phyloP scores from a whole-genome alignment of 1,140 invertebrate species.

The Diuraphis noxia region DNA sequence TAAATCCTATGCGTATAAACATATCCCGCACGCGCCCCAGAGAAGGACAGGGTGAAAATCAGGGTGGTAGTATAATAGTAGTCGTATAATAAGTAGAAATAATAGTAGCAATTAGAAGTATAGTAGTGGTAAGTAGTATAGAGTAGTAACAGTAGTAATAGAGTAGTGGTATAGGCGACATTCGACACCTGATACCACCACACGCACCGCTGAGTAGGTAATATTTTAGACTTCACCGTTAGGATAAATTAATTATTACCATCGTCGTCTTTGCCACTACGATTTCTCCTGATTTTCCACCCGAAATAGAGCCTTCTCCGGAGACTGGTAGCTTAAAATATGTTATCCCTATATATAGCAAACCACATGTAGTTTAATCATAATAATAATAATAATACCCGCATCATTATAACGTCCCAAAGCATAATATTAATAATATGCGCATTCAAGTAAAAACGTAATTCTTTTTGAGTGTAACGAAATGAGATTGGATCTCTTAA shows the following conservation, averaged over 20 bases:
- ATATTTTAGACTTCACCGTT: slow-evolving; percentile 9
- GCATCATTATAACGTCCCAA: background rate
- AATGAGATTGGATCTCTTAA: background rate
- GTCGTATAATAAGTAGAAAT: background rate
- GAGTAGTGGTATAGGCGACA: background rate
- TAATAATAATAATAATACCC: background rate
- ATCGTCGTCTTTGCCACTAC: background rate
- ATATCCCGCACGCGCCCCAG: background rate
- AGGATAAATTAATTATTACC: slow-evolving; percentile 21
- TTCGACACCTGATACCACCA: slow-evolving; percentile 23
- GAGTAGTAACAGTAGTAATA: background rate
- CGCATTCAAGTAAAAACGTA: background rate
- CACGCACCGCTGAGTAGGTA: background rate
- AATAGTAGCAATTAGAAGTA: background rate
- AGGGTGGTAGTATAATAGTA: background rate
- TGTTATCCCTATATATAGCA: background rate
- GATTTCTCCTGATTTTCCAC: background rate
- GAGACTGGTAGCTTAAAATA: background rate
- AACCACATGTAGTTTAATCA: background rate
- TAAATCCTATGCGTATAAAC: background rate
- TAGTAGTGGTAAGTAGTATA: background rate
- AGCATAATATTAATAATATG: background rate
- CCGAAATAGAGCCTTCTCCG: background rate
- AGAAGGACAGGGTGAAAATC: background rate
- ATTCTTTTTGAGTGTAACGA: background rate